Conservation (phyloP, 1,140 invertebrate genomes). For the Gryon sp. region DNA sequence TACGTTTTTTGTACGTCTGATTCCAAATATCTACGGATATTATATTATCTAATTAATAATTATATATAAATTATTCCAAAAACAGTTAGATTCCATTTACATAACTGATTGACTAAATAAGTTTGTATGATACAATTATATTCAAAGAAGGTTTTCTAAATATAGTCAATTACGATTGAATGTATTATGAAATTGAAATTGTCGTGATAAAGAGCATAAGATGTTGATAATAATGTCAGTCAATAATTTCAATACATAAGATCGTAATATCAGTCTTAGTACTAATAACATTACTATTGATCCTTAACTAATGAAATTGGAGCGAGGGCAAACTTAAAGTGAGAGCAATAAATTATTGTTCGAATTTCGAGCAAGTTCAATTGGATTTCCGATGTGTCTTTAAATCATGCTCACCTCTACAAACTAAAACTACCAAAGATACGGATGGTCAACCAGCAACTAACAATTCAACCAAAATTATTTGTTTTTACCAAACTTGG, state of each 20-base stretch:
- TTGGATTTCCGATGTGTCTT: conserved; percentile 53
- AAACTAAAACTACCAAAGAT: conserved; percentile 23
- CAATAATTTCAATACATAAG: conserved; percentile 39
- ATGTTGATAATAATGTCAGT: no score
- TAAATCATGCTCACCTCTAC: conserved; percentile 44
- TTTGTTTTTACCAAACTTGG: conserved; percentile 38
- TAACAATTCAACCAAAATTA: conserved; percentile 42
- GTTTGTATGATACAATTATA: no score
- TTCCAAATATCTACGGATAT: no score
- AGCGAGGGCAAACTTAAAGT: conserved; percentile 40
- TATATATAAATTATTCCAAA: no score
- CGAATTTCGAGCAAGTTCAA: conserved; percentile 56
- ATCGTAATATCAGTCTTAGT: conserved; percentile 34
- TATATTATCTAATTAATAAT: no score
- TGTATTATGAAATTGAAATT: no score
- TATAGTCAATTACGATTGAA: no score
- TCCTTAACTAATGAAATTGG: conserved; percentile 43
- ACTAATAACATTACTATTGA: conserved; percentile 52
- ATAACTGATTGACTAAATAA: no score
- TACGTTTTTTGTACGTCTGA: no score
- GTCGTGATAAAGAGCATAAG: no score
- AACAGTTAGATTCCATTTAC: no score
- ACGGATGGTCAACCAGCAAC: conserved; percentile 30
- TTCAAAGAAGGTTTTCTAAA: no score
- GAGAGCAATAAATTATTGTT: conserved; percentile 56